These are phyloP conservation scores for Latheticus oryzae DNA, from an alignment of 2,888 invertebrate species.

Conservation along the genomic window DNA sequence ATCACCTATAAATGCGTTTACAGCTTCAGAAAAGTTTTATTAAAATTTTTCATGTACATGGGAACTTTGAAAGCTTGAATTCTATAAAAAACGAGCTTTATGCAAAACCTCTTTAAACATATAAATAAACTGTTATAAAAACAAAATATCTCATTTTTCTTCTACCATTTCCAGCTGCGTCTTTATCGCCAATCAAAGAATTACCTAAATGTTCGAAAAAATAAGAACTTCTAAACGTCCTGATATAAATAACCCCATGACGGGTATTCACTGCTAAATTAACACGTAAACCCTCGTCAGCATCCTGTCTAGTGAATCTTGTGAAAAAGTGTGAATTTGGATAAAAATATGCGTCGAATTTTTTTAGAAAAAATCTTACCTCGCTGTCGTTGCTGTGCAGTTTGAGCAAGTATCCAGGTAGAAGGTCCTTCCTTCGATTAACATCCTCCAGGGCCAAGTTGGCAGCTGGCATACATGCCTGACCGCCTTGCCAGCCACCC, in stretches of 20 bases:
- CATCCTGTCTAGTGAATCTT: conserved; percentile 27
- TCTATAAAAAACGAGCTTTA: too few relatives aligned
- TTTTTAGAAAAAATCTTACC: conserved; percentile 70
- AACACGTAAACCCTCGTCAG: conserved; percentile 42
- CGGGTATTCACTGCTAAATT: conserved; percentile 40
- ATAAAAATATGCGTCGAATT: conserved; percentile 12
- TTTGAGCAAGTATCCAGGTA: conserved; percentile 90
- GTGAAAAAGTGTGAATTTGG: conserved; percentile 27
- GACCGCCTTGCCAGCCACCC: conserved; percentile 98
- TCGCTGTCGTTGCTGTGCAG: conserved; percentile 97
- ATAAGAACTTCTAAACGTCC: conserved; percentile 20
- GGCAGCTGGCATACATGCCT: conserved; percentile 98
- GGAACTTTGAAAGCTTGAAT: too few relatives aligned
- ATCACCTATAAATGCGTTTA: too few relatives aligned
- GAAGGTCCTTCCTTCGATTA: conserved; percentile 86
- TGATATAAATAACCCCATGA: conserved; percentile 38
- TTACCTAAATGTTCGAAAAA: too few relatives aligned
- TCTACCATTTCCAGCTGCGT: too few relatives aligned
- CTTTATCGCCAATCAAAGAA: too few relatives aligned
- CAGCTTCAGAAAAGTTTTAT: too few relatives aligned
- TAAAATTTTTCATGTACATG: too few relatives aligned
- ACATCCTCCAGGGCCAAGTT: conserved; percentile 96
- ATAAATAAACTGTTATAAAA: too few relatives aligned
- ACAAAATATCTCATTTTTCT: too few relatives aligned
- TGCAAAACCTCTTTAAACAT: too few relatives aligned